These are phyloP conservation scores for Cryptocheilus praepositus DNA, from an alignment of 2,888 invertebrate species.

Conservation along the genomic window DNA sequence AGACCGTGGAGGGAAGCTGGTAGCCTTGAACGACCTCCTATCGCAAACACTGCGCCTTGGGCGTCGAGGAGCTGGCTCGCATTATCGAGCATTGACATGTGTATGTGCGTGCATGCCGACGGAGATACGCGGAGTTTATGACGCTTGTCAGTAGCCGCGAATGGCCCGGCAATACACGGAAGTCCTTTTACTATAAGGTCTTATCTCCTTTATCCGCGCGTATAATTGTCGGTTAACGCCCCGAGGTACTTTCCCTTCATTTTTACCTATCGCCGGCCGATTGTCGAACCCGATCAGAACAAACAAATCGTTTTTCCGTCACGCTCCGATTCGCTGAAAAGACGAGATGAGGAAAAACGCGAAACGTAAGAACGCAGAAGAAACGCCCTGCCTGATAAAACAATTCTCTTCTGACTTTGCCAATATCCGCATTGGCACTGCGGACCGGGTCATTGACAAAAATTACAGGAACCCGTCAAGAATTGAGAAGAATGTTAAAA, in stretches of 20 bases:
- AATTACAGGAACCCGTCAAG: too few species aligned
- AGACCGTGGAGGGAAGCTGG: conserved; percentile 34
- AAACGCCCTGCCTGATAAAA: too few species aligned
- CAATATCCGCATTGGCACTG: too few species aligned
- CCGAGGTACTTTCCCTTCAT: conserved; percentile 10
- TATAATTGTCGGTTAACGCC: conserved; percentile 32
- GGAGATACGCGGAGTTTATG: conserved; percentile 42
- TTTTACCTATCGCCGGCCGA: conserved; percentile 15
- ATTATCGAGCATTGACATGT: conserved; percentile 30
- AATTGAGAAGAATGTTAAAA: too few species aligned
- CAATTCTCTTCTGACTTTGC: too few species aligned
- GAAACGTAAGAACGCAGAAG: too few species aligned
- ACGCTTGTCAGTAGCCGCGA: conserved; percentile 14
- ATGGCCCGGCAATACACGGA: conserved; percentile 3
- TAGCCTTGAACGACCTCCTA: conserved; percentile 52
- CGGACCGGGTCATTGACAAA: too few species aligned
- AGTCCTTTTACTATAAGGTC: background rate
- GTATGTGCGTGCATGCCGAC: conserved; percentile 24
- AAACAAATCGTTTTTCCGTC: too few species aligned
- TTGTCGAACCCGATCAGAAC: background rate
- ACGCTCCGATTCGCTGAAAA: too few species aligned
- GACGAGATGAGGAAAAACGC: too few species aligned
- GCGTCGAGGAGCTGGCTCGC: conserved; percentile 33
- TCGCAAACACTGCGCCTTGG: conserved; percentile 40
- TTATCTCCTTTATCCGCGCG: conserved; percentile 33